Evolutionary conservation across 2,888 invertebrate species (phyloP), one percentile per base, ranked within the genome.

Genomic region (Cremastobaeus sp.): DNA sequence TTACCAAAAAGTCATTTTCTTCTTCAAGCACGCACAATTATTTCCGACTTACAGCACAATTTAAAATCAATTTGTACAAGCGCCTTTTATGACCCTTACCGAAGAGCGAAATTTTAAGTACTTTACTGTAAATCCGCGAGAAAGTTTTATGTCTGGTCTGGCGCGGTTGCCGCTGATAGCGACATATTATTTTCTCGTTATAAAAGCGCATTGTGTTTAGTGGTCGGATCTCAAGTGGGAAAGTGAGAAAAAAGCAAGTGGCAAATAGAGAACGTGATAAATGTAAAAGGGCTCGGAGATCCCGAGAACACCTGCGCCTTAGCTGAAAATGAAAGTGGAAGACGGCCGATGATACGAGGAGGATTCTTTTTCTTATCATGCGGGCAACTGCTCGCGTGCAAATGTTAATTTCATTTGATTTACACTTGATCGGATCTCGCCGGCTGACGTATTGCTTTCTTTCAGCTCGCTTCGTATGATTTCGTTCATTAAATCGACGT

Each of bases 261-360:
- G 55, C 41, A 50, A 60, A 70, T 55, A 62, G 62, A 62, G 60
- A 60, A 54, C 47, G 30, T 60, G 60, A 69, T 60, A 69, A 69
- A 60, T 54, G 60, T 43, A 69, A 28, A 54, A 60, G 60, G 60
- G 60, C 30, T 70, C 39, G 68, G 50, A 70, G 71, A 79, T 79
- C 78, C 77, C 54, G 48, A 47, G 72, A 81, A 72, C 80, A 81
- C 79, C 79, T 79, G 81, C 77, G 79, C 64, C 78, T 52, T 50
- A 30, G 50, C 64, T 37, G 74, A 76, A 69, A 76, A 76, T 76
- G 77, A 74, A 69, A 74, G 76, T 74, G 65, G 55, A 76, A 77
- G 77, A 78, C 78, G 78, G 79, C 76, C 75, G 79, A 79, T 79
- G 79, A 78, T 72, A 72, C 69, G 76, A 77, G 74, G 74, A 77